phyloP scores from a whole-genome alignment of 2,113 vertebrate species.

The Rhynchomys soricoides region DNA sequence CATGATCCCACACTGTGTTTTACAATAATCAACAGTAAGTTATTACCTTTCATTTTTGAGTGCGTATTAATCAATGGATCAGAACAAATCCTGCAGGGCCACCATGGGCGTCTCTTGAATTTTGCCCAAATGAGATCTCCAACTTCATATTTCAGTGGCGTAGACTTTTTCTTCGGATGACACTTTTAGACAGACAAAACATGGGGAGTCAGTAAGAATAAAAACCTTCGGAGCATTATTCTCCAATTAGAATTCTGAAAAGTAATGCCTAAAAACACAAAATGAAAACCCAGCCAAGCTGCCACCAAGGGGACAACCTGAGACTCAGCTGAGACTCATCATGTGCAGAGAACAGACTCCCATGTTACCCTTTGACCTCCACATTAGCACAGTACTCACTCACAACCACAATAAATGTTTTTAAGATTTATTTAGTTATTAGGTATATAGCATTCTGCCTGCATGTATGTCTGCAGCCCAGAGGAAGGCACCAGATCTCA shows the following conservation, averaged over 20 bases:
- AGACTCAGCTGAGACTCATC: neutral
- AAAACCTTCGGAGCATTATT: constrained; percentile 58
- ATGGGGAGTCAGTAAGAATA: constrained; percentile 77
- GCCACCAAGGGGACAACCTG: neutral
- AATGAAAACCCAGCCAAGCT: neutral
- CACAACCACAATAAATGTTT: neutral
- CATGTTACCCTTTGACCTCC: neutral
- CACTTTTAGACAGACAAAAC: constrained; percentile 87
- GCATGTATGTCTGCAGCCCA: too few relatives aligned
- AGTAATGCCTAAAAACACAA: neutral
- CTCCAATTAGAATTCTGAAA: neutral
- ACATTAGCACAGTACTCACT: neutral
- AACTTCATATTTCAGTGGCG: constrained; percentile 93
- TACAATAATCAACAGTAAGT: constrained; percentile 64
- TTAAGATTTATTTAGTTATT: too few relatives aligned
- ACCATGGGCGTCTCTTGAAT: constrained; percentile 97
- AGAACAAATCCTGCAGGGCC: constrained; percentile 95
- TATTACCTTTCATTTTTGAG: constrained; percentile 95
- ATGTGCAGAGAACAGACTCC: neutral
- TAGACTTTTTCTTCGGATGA: constrained; percentile 88
- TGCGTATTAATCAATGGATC: constrained; percentile 91
- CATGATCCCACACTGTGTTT: neutral
- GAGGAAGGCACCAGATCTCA: too few relatives aligned
- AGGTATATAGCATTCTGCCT: too few relatives aligned
- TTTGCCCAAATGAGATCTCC: constrained; percentile 98